phyloP scores from a whole-genome alignment of 2,888 invertebrate genomes.

The Blastobasis lacticolella region DNA sequence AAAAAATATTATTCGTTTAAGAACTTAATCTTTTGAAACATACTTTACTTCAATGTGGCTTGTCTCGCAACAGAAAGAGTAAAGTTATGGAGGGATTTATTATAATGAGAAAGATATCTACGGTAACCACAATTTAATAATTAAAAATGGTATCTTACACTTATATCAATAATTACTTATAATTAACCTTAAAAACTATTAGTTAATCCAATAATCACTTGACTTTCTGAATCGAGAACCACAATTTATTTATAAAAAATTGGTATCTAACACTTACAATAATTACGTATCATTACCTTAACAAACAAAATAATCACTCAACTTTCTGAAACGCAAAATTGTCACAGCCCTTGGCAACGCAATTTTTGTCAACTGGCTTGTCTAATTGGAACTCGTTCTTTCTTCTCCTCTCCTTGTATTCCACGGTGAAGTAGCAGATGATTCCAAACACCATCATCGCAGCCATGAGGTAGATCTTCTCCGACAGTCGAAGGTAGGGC shows the following conservation, averaged over 20 bases:
- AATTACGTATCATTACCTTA: not conserved
- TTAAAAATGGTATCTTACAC: too few relatives aligned
- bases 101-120: too few relatives aligned
- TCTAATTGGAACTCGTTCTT: slow-evolving; percentile 23
- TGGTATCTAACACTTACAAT: too few relatives aligned
- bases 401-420: slow-evolving; percentile 35
- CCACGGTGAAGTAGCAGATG: slow-evolving; percentile 63
- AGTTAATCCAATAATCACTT: slow-evolving; percentile 18
- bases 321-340: slow-evolving; percentile 49
- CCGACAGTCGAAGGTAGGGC: slow-evolving; percentile 61
- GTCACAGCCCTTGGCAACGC: slow-evolving; percentile 39
- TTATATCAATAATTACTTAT: too few relatives aligned
- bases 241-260: too few relatives aligned
- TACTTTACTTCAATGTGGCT: too few relatives aligned
- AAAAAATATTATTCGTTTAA: too few relatives aligned
- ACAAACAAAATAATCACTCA: slow-evolving; percentile 20
- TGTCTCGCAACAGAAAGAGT: too few relatives aligned
- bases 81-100: too few relatives aligned
- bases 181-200: not conserved
- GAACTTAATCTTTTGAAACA: too few relatives aligned
- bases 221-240: slow-evolving; percentile 31
- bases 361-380: slow-evolving; percentile 21
- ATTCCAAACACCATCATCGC: slow-evolving; percentile 65
- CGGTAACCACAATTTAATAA: too few relatives aligned
- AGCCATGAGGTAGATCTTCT: slow-evolving; percentile 71